Base-by-base conservation (phyloP, 2,888 invertebrate species). In the Campoletis raptor region DNA sequence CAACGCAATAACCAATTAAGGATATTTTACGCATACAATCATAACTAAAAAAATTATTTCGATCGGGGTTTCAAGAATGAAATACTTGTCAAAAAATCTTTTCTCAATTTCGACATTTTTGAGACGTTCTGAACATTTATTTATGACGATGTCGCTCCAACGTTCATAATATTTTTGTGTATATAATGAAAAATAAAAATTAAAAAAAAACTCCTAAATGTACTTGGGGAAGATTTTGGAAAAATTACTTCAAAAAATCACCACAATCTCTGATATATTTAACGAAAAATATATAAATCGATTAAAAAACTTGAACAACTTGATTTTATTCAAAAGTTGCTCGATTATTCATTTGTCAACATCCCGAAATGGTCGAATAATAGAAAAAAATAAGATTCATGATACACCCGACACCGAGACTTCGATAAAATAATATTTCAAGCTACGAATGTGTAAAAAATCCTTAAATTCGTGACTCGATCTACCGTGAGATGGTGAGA, bases 1-100 rank as follows among this genome's bases (percentile, higher is more conserved):
- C 78, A 74, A 83, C 78, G 83, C 72, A 83, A 15, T 52, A 67
- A 80, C 64, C 69, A 76, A 83, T 83, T 57, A 86, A 70, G 57
- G 48, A 54, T 81, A 42, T 69, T 10, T 24, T 57, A 24, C 9
- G 24, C 57, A 57, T 24, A 10, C 10, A 21, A 24, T 3, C 10
- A 21, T 24, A 57, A 57, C 10, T 8, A 24, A 10, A 21, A 3
- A 24, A 9, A 12, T n/a, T 24, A 57, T 57, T 57, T 30, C 57
- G 24, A 48, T 15, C 15, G 30, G 12, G 10, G 12, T 57, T 57
- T 12, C 24, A 12, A 5, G 5, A 57, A 5, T 4, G 10, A 12
- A 12, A 5, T 10, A 4, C 12, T 57, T 24, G 1, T 10, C 57
- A 21, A 64, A 18, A 12, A 48, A 69, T 72, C 36, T 74, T 24